A percentile compares a stretch with the other conserved stretches of the same genome.
Evolutionary conservation across 2,797 vertebrate species (phyloP).

Genomic region (Crocidura indochinensis): DNA sequence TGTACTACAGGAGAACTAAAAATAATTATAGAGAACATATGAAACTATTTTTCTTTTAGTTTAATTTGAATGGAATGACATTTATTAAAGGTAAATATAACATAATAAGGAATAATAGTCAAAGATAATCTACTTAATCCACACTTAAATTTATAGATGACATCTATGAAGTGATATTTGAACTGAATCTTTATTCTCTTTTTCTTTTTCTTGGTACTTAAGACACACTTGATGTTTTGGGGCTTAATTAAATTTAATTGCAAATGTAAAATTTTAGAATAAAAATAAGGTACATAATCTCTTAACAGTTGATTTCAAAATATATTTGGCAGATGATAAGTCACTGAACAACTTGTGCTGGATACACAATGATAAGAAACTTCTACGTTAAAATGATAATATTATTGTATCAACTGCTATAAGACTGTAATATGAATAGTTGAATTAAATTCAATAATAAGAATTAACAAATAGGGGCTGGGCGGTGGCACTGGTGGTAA

Average conservation of each 20-base stretch:
- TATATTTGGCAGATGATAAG: background rate
- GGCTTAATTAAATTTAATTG: constrained; percentile 9
- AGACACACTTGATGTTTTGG: background rate
- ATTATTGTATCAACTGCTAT: background rate
- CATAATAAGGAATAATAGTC: no score
- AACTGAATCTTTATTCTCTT: background rate
- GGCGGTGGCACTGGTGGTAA: no score
- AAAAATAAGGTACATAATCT: background rate
- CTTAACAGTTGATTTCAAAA: constrained; percentile 40
- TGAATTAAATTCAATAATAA: background rate
- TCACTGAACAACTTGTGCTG: background rate
- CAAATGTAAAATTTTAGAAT: background rate
- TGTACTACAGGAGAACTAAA: no score
- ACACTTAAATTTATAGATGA: no score
- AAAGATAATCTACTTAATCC: no score
- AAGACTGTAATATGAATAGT: background rate
- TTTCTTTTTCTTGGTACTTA: no score
- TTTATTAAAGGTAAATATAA: no score
- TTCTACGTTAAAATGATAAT: background rate
- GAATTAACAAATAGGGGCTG: constrained; percentile 26
- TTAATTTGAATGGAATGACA: no score
- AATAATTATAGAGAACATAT: no score
- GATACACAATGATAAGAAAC: background rate
- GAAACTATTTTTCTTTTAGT: no score
- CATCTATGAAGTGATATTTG: no score